A percentile compares a stretch with the other conserved stretches of the same genome.
Evolutionary conservation across 2,888 invertebrate genomes (phyloP).

Genomic region (Sipha maydis): DNA sequence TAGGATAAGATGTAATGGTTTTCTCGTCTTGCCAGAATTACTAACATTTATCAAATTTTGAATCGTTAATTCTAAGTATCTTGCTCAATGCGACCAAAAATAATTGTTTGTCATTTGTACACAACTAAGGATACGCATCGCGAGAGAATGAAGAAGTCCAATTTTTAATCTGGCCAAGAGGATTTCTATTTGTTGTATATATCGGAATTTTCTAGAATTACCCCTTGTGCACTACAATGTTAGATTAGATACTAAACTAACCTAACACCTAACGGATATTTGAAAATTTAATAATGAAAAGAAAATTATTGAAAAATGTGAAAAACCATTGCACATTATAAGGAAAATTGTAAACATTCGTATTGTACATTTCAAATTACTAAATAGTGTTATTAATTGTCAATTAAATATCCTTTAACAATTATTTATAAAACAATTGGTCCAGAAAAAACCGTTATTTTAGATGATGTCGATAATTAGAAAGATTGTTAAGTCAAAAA

Average conservation of each 20-base stretch:
- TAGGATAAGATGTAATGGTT: neutral
- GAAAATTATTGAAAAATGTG: neutral
- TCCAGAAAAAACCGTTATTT: conserved; percentile 19
- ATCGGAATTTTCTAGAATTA: neutral
- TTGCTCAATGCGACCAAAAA: neutral
- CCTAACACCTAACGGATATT: neutral
- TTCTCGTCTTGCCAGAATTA: neutral
- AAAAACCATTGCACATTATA: neutral
- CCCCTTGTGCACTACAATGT: neutral
- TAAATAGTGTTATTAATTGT: too few relatives aligned
- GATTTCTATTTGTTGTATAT: neutral
- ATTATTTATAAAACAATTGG: neutral
- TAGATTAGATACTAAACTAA: too few relatives aligned
- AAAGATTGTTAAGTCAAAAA: conserved; percentile 20
- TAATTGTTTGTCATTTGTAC: neutral
- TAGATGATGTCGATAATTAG: neutral
- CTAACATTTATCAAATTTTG: conserved; percentile 14
- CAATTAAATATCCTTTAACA: neutral
- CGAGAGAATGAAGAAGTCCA: neutral
- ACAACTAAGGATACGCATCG: neutral
- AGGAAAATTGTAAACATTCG: neutral
- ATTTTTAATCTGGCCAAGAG: conserved; percentile 20
- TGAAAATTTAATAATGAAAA: neutral
- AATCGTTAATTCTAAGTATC: neutral
- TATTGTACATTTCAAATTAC: neutral